phyloP scores from a whole-genome alignment of 64 coral and sea anemone genomes.

The Stichodactyla mertensii region DNA sequence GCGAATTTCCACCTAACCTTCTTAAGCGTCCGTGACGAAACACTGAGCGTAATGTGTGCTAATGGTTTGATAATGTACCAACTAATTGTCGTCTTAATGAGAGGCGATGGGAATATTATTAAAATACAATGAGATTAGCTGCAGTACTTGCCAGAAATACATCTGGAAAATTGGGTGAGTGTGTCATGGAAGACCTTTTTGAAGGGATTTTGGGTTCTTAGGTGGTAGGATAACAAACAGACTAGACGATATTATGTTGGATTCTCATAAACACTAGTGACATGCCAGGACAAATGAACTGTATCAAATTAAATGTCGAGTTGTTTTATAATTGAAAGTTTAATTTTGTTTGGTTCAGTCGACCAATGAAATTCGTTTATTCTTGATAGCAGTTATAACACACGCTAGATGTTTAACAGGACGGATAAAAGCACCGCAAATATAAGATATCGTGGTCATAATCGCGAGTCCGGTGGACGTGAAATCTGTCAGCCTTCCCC shows the following conservation, averaged over 20 bases:
- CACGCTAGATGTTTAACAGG: slow-evolving; percentile 2
- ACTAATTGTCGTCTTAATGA: slow-evolving; percentile 8
- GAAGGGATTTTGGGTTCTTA: background rate
- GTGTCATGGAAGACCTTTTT: background rate
- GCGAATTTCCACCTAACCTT: background rate
- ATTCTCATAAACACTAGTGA: background rate
- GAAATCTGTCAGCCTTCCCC: background rate
- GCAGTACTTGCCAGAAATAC: background rate
- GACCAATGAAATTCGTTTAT: background rate
- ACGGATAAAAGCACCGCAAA: background rate
- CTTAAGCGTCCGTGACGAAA: background rate
- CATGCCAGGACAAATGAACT: background rate
- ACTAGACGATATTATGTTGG: background rate
- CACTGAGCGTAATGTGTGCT: background rate
- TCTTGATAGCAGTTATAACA: background rate
- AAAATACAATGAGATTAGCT: background rate
- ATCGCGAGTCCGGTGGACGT: background rate
- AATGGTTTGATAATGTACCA: slow-evolving; percentile 6
- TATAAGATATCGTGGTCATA: background rate
- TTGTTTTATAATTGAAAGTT: slow-evolving; percentile 18
- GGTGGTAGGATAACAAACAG: background rate
- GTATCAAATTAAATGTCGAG: slow-evolving; percentile 18
- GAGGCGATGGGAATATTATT: background rate
- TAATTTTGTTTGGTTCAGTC: background rate
- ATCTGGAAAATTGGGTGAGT: background rate